Conservation (phyloP, 2,797 vertebrate genomes). For the Hippocampus kuda region DNA sequence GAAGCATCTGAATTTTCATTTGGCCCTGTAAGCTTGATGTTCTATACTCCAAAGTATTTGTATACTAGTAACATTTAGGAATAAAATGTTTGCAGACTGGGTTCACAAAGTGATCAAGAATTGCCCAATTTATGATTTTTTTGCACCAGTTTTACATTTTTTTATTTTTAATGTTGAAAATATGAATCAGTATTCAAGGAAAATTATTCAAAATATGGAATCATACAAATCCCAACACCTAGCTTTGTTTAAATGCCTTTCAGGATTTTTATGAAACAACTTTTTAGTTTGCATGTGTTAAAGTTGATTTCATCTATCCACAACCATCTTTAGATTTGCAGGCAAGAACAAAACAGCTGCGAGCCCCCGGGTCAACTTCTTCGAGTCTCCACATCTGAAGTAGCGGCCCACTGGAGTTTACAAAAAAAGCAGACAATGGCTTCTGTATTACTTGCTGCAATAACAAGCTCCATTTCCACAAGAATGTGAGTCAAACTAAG, state of each 20-base stretch:
- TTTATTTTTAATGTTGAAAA: no score
- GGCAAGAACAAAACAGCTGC: slow-evolving; percentile 77
- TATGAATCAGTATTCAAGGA: no score
- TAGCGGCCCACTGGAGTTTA: slow-evolving; percentile 33
- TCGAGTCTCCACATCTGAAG: slow-evolving; percentile 82
- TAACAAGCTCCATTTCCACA: slow-evolving; percentile 7
- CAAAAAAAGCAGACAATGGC: background rate
- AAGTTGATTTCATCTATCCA: no score
- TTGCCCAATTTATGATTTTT: background rate
- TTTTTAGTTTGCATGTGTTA: no score
- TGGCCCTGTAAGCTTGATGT: background rate
- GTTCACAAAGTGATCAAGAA: background rate
- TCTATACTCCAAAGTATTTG: background rate
- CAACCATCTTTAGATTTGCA: slow-evolving; percentile 67
- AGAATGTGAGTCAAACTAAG: slow-evolving; percentile 30
- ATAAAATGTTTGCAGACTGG: background rate
- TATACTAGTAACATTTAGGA: background rate
- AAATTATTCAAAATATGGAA: no score
- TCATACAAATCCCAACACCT: no score
- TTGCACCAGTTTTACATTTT: no score
- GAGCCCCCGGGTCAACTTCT: slow-evolving; percentile 74
- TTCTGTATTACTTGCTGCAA: background rate
- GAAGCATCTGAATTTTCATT: background rate
- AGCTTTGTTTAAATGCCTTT: no score
- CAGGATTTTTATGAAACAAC: no score